Evolutionary conservation across 2,113 vertebrate species (phyloP).

Genomic region (Gnathonemus echidnorhynchus): DNA sequence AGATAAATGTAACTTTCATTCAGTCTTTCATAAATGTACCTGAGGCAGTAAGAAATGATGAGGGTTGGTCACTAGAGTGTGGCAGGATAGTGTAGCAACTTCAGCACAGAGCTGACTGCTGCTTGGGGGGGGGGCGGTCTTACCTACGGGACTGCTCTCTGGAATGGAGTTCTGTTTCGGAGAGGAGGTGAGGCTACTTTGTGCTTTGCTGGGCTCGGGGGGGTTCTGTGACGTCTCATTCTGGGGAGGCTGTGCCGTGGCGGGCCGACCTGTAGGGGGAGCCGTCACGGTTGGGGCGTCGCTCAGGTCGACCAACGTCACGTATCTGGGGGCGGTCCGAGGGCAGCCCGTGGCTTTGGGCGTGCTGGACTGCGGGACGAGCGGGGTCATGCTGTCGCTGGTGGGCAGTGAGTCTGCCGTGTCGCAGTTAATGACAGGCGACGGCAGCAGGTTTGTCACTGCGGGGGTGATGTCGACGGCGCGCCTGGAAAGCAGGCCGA

Average conservation of each 20-base stretch:
- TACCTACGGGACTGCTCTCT: conserved; percentile 66
- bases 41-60: not conserved
- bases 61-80: not conserved
- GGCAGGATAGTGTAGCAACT: not conserved
- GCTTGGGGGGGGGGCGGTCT: not conserved
- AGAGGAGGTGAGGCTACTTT: conserved; percentile 61
- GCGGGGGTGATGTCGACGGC: conserved; percentile 75
- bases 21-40: not conserved
- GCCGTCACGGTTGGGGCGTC: conserved; percentile 51
- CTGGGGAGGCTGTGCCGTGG: conserved; percentile 55
- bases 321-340: conserved; percentile 59
- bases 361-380: conserved; percentile 33
- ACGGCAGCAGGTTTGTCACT: conserved; percentile 91
- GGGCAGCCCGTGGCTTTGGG: conserved; percentile 56
- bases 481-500: conserved; percentile 71
- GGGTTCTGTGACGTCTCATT: conserved; percentile 68
- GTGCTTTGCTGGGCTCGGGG: conserved; percentile 52
- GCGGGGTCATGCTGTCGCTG: conserved; percentile 76
- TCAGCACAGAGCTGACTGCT: not conserved
- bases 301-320: conserved; percentile 80
- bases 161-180: conserved; percentile 80
- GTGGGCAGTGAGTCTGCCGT: conserved; percentile 92
- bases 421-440: conserved; percentile 92
- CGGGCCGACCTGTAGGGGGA: conserved; percentile 57
- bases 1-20: not conserved